phyloP scores from a whole-genome alignment of 2,797 vertebrate species.

The Girardinus metallicus region DNA sequence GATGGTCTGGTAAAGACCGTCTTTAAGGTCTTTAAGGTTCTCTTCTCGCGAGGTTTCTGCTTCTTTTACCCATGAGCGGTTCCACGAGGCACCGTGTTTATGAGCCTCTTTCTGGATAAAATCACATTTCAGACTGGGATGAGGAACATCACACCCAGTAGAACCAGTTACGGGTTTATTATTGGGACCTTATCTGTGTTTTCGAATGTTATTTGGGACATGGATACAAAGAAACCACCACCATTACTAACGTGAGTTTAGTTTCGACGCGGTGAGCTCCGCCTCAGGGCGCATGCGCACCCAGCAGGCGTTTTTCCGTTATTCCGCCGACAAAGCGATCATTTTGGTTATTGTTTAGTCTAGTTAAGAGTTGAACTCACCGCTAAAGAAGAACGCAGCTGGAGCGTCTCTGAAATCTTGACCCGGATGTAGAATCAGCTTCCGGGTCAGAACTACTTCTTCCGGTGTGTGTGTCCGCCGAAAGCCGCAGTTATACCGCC shows the following conservation, averaged over 20 bases:
- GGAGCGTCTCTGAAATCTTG: accelerated
- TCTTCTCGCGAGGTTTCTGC: background rate
- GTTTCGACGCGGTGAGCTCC: background rate
- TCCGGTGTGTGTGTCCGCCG: background rate
- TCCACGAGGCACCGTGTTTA: background rate
- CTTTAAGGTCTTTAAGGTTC: too few relatives aligned
- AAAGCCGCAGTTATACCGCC: background rate
- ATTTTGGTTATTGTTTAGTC: background rate
- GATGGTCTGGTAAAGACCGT: too few relatives aligned
- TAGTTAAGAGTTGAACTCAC: conserved; percentile 15
- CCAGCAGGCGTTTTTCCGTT: too few relatives aligned
- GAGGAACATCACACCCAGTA: background rate
- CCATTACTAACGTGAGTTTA: background rate
- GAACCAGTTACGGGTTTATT: background rate
- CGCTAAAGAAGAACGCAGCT: background rate
- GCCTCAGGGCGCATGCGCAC: background rate
- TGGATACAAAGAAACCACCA: too few relatives aligned
- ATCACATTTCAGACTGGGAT: background rate
- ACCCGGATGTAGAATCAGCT: conserved; percentile 21
- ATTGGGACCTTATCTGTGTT: too few relatives aligned
- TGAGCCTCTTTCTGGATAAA: background rate
- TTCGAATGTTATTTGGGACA: background rate
- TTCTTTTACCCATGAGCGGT: background rate
- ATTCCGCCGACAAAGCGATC: too few relatives aligned
- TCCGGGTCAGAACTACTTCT: conserved; percentile 31